Conservation (phyloP, 2,797 vertebrate species). For the Chrosomus eos region DNA sequence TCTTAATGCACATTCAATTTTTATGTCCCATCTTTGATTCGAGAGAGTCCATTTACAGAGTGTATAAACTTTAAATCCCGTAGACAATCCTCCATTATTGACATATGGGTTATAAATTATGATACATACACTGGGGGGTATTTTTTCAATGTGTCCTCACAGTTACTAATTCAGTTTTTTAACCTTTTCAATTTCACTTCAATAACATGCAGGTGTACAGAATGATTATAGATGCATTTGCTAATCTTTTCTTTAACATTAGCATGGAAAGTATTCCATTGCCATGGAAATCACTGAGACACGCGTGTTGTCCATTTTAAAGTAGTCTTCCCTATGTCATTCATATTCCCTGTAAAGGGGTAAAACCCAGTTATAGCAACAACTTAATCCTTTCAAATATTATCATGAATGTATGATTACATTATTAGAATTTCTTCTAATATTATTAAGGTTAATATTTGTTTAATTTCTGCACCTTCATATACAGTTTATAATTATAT, state of each 20-base stretch:
- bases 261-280: conserved; percentile 2
- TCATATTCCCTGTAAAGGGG: not conserved
- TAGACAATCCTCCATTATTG: not conserved
- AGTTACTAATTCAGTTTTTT: not conserved
- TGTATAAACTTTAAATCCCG: not conserved
- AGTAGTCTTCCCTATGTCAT: not conserved
- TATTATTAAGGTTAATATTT: not conserved
- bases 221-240: not conserved
- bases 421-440: not conserved
- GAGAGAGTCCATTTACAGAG: not conserved
- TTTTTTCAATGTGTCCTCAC: not conserved
- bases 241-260: conserved; percentile 11
- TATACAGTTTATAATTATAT: not conserved
- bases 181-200: not conserved
- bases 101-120: not conserved
- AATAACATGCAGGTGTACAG: not conserved
- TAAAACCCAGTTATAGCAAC: not conserved
- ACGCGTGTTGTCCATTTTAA: not conserved
- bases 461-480: not conserved
- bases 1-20: not conserved
- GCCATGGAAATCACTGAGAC: not conserved
- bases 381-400: not conserved
- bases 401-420: not conserved
- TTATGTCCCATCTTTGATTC: not conserved
- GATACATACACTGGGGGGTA: not conserved